Base-by-base conservation (phyloP, 2,113 vertebrate species). In the Ophiodon elongatus region DNA sequence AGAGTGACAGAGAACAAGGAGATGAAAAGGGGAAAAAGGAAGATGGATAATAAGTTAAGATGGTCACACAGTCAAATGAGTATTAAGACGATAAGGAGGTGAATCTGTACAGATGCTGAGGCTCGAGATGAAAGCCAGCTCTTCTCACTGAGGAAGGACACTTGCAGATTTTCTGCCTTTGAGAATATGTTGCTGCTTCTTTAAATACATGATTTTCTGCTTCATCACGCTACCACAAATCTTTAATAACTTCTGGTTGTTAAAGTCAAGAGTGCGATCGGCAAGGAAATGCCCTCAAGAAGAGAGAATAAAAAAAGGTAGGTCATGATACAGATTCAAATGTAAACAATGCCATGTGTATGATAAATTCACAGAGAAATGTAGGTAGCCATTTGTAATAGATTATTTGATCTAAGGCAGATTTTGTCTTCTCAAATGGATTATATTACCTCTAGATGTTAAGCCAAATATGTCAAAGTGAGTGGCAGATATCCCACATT, bases 1-100 rank as follows among this genome's bases (percentile, higher is more conserved):
- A 72, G 50, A 73, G 47, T 27, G 23, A 85, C 37, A 78, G 52
- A 54, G 27, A 70, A 80, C 64, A 75, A 66, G 79, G 79, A 85
- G 75, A 88, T 79, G 60, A 69, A 79, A 79, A 73, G 43, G 21
- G 41, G 45, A 43, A 33, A 29, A 35, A 6, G 54, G 13, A 8
- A 69, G 59, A 39, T 35, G 33, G 31, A 79, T 41, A 13, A 75
- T 64, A 43, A 83, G 62, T 70, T 17, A 6, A 41, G 43, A 43
- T 7, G 56, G 29, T 15, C 39, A 27, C 19, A 41, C 43, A 21
- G 67, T 43, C 19, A 21, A 39, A 76, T 29, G 17, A 64, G 8
- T 4, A 56, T 6, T 35, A n/a, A 41, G 56, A 75, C 71, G 4
- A 82, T 76, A 13, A 81, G 50, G 73, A 63, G 17, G 50, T 56